A percentile compares a stretch with the other conserved stretches of the same genome.
Evolutionary conservation across 1,140 invertebrate genomes (phyloP).

Genomic region (Bombus turneri): DNA sequence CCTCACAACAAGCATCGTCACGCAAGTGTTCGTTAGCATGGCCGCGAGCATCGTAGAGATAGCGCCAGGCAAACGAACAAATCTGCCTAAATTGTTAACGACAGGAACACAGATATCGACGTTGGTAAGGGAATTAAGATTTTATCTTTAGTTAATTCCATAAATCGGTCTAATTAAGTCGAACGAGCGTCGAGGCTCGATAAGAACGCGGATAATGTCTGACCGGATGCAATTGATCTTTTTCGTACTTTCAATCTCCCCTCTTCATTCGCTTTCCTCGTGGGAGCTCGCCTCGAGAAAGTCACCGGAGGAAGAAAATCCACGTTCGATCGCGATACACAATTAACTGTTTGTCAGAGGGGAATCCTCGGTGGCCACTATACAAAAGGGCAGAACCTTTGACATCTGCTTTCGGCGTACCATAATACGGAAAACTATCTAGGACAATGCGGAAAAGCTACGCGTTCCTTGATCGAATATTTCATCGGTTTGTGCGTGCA

Average conservation of each 20-base stretch:
- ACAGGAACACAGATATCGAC: conserved; percentile 12
- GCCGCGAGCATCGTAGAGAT: conserved; percentile 16
- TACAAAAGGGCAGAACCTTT: conserved; percentile 8
- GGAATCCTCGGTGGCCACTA: neutral
- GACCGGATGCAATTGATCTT: conserved; percentile 40
- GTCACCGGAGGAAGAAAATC: conserved; percentile 22
- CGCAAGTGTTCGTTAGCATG: neutral
- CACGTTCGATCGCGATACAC: conserved; percentile 8
- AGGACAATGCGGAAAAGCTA: neutral
- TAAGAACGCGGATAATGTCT: conserved; percentile 1
- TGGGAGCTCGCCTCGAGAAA: neutral
- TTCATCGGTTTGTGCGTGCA: conserved; percentile 13
- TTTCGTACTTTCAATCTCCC: conserved; percentile 26
- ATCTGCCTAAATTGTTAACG: conserved; percentile 20
- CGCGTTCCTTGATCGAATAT: neutral
- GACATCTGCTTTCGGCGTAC: conserved; percentile 33
- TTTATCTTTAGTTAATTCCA: neutral
- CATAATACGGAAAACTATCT: neutral
- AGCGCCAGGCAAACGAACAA: conserved; percentile 21
- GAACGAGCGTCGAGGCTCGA: neutral
- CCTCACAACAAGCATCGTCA: neutral
- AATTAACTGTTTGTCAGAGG: conserved; percentile 48
- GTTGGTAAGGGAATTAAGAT: conserved; percentile 30
- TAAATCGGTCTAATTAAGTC: conserved; percentile 49
- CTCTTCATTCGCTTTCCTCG: neutral